These are phyloP conservation scores for Epistrophe grossulariae DNA, from an alignment of 2,888 invertebrate species.

Conservation along the genomic window DNA sequence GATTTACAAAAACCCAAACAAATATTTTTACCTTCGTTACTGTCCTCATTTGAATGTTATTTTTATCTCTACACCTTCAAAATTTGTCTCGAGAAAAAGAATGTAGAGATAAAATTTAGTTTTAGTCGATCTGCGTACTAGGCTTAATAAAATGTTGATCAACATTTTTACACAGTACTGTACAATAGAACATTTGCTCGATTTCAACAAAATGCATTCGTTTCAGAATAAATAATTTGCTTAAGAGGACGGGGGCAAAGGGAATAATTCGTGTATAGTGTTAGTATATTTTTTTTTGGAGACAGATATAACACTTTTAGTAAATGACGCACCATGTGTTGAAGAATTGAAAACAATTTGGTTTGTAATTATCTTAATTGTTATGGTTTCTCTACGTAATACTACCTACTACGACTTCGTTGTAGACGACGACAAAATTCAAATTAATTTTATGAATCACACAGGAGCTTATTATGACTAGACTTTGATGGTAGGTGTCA, in stretches of 20 bases:
- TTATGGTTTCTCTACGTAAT: not conserved
- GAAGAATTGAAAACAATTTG: slow-evolving; percentile 16
- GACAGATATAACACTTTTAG: slow-evolving; percentile 21
- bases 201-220: slow-evolving; percentile 62
- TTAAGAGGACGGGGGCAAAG: slow-evolving; percentile 28
- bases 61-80: no score
- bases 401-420: slow-evolving; percentile 14
- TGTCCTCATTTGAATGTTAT: no score
- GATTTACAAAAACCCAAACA: no score
- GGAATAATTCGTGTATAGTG: slow-evolving; percentile 10
- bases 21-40: no score
- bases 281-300: slow-evolving; percentile 19
- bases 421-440: slow-evolving; percentile 17
- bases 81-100: no score
- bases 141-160: not conserved
- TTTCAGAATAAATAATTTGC: slow-evolving; percentile 34
- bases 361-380: slow-evolving; percentile 27
- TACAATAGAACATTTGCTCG: slow-evolving; percentile 21
- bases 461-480: slow-evolving; percentile 4
- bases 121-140: no score
- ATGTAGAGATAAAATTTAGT: no score
- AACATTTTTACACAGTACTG: not conserved
- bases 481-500: slow-evolving; percentile 5
- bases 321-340: slow-evolving; percentile 34
- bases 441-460: slow-evolving; percentile 42